A percentile compares a stretch with the other conserved stretches of the same genome.
Evolutionary conservation across 2,888 invertebrate genomes (phyloP).

Genomic region (Aphelenchoides bicaudatus): DNA sequence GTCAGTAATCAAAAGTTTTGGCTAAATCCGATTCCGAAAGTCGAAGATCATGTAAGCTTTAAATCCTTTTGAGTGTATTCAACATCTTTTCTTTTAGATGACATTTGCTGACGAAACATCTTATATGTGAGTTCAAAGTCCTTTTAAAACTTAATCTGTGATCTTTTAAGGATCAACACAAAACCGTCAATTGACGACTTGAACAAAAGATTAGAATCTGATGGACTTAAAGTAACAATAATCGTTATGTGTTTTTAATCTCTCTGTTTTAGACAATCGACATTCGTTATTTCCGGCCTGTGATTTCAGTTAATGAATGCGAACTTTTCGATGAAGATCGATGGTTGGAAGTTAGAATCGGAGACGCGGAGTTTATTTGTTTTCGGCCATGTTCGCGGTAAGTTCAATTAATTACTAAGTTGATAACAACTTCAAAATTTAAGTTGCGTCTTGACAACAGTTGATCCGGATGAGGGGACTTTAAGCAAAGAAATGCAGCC

Average conservation of each 20-base stretch:
- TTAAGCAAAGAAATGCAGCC: conserved; percentile 30
- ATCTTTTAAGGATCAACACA: conserved; percentile 9
- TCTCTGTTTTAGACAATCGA: conserved; percentile 12
- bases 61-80: neutral
- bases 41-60: conserved; percentile 32
- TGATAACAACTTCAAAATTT: neutral
- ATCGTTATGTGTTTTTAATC: neutral
- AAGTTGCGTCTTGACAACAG: conserved; percentile 35
- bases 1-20: conserved; percentile 26
- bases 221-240: neutral
- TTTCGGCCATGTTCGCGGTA: conserved; percentile 53
- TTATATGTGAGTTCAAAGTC: too few relatives aligned
- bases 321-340: conserved; percentile 51
- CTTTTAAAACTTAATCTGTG: too few relatives aligned
- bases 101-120: conserved; percentile 47
- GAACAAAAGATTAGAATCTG: conserved; percentile 28
- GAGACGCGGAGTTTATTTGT: conserved; percentile 46
- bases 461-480: conserved; percentile 30
- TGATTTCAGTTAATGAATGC: conserved; percentile 42
- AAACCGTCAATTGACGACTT: conserved; percentile 44
- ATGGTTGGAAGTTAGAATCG: conserved; percentile 49
- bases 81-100: conserved; percentile 32
- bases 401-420: conserved; percentile 6
- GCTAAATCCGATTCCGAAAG: conserved; percentile 29
- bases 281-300: conserved; percentile 51